Evolutionary conservation across 2,888 invertebrate genomes (phyloP), one percentile per base, ranked within the genome.

Genomic region (Meteorus cinctellus): DNA sequence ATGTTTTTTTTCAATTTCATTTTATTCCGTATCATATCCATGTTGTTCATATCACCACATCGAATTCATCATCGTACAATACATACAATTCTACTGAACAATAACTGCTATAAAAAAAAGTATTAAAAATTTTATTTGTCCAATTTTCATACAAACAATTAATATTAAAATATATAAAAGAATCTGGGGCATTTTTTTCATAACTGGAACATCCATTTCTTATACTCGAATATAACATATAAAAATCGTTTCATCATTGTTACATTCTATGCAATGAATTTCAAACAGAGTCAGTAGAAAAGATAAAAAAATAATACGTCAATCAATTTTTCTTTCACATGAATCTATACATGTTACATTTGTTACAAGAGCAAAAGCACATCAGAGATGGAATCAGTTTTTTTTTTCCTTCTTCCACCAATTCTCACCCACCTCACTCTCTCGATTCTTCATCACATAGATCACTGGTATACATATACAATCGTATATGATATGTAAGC

Each of bases 251-350:
- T 14, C 27, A 59, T 2, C 19, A 62, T 60, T 24, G 48, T 67
- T 24, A 24, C 41, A n/a, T 77, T 75, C 66, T 72, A 67, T 65
- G 27, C 63, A 59, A 77, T 69, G 73, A 77, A 77, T 75, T 78
- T 78, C 75, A 75, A 80, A 79, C 78, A 77, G 77, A 71, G 77
- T 63, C 62, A 74, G 69, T 65, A 77, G 66, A 63, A 65, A 63
- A 36, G 24, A 62, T 31, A 62, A 24, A 68, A 76, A 72, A 41
- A 41, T 2, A 41, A 41, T 12, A 67, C 66, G 59, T 72, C 29
- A 66, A 73, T 69, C 27, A 24, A 34, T 34, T 36, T 73, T 48
- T 69, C 41, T 12, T 41, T 41, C 12, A 8, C 12, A 41, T 41
- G 41, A 41, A 41, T 12, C 12, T 45, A 45, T 27, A 55, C 51